Percentiles rank a stretch among this genome's conserved stretches.
Evolutionary conservation across 2,888 invertebrate species (phyloP).

Genomic region (Melipona bicolor): DNA sequence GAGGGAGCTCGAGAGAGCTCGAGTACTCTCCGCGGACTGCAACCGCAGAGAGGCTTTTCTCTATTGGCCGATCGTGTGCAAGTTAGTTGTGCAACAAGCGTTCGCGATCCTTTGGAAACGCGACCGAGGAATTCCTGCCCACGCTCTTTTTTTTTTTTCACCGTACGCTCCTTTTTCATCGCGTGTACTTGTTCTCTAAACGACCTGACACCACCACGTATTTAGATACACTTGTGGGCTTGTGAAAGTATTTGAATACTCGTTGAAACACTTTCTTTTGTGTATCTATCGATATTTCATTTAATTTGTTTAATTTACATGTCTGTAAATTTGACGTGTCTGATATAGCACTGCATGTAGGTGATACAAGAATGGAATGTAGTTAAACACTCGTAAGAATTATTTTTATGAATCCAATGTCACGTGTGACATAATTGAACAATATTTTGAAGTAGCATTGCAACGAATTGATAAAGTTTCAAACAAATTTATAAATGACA

Average conservation of each 20-base stretch:
- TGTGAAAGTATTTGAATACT: not conserved
- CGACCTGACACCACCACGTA: not conserved
- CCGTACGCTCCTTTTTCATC: not conserved
- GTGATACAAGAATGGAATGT: too few relatives aligned
- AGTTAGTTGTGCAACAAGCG: slow-evolving; percentile 61
- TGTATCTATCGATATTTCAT: not conserved
- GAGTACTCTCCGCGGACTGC: slow-evolving; percentile 57
- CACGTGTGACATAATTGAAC: too few relatives aligned
- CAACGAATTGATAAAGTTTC: not conserved
- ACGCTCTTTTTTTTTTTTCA: slow-evolving; percentile 20
- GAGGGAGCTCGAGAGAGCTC: slow-evolving; percentile 74
- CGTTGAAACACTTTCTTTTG: not conserved
- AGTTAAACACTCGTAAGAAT: too few relatives aligned
- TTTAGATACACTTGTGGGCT: not conserved
- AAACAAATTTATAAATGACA: not conserved
- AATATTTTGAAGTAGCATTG: not conserved
- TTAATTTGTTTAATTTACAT: too few relatives aligned
- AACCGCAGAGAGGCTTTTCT: slow-evolving; percentile 62
- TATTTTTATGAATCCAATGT: too few relatives aligned
- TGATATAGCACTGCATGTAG: too few relatives aligned
- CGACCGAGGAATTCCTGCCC: slow-evolving; percentile 55
- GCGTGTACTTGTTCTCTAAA: not conserved
- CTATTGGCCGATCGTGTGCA: slow-evolving; percentile 52
- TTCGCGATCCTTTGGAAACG: slow-evolving; percentile 50
- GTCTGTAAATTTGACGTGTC: too few relatives aligned